These are phyloP conservation scores for Scomberomorus guttatus DNA, from an alignment of 2,797 vertebrate species.

Conservation along the genomic window DNA sequence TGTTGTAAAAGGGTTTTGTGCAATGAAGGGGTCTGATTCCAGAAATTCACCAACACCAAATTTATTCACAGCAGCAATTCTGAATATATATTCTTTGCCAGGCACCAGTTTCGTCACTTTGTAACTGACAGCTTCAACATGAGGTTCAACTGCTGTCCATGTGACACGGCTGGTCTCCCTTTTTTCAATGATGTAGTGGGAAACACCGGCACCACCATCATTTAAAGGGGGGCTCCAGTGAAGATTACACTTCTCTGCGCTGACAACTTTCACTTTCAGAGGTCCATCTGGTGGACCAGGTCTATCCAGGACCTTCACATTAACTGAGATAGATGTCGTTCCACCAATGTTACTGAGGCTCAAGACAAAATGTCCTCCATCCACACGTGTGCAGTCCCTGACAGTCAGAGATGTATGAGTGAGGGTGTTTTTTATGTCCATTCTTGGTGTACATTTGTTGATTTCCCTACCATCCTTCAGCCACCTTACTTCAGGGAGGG, in stretches of 20 bases:
- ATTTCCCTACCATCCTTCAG: constrained; percentile 93
- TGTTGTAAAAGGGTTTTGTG: constrained; percentile 94
- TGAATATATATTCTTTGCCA: constrained; percentile 98
- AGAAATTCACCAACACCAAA: constrained; percentile 96
- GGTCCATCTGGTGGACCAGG: constrained; percentile 93
- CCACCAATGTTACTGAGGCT: constrained; percentile 93
- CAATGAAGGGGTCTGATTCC: constrained; percentile 92
- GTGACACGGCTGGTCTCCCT: constrained; percentile 95
- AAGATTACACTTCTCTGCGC: constrained; percentile 93
- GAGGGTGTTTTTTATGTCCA: constrained; percentile 91
- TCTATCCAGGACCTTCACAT: constrained; percentile 94
- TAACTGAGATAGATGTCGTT: constrained; percentile 90
- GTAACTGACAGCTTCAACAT: constrained; percentile 91
- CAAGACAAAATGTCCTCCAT: constrained; percentile 93
- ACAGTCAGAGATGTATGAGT: constrained; percentile 90
- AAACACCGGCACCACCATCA: constrained; percentile 94
- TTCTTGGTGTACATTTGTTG: constrained; percentile 86
- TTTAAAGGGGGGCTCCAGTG: constrained; percentile 94
- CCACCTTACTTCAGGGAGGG: constrained; percentile 91
- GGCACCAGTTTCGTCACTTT: constrained; percentile 95
- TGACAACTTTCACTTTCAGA: constrained; percentile 91
- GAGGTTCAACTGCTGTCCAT: constrained; percentile 94
- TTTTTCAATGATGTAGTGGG: constrained; percentile 95
- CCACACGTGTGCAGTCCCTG: constrained; percentile 87
- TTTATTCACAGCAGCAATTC: constrained; percentile 96